phyloP scores from a whole-genome alignment of 2,888 invertebrate genomes.

The Dexiosoma caninum region DNA sequence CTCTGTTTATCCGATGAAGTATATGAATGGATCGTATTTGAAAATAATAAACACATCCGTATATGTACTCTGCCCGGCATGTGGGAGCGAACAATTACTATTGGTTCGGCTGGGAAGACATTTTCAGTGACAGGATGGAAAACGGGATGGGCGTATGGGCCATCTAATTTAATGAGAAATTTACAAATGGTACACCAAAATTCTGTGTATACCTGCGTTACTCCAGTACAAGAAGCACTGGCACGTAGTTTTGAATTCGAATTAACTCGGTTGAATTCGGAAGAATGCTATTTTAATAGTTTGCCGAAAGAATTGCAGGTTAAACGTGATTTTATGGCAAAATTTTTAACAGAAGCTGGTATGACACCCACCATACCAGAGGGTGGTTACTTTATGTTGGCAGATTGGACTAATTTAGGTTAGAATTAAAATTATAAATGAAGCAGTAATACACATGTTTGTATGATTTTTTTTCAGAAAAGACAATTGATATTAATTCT shows the following conservation, averaged over 20 bases:
- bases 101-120: slow-evolving; percentile 98
- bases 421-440: slow-evolving; percentile 26
- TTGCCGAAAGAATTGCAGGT: slow-evolving; percentile 85
- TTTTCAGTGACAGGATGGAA: slow-evolving; percentile 99
- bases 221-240: slow-evolving; percentile 95
- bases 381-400: slow-evolving; percentile 98
- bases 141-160: slow-evolving; percentile 97
- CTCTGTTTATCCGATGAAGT: slow-evolving; percentile 97
- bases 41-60: slow-evolving; percentile 89
- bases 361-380: slow-evolving; percentile 96
- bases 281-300: slow-evolving; percentile 90
- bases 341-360: slow-evolving; percentile 86
- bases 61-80: slow-evolving; percentile 97
- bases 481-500: slow-evolving; percentile 83
- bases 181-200: slow-evolving; percentile 95
- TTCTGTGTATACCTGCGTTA: slow-evolving; percentile 92
- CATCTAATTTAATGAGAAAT: slow-evolving; percentile 87
- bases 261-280: slow-evolving; percentile 82
- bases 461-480: slow-evolving; percentile 76
- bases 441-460: too few relatives aligned
- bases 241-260: slow-evolving; percentile 94
- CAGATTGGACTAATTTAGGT: slow-evolving; percentile 91
- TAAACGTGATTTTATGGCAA: slow-evolving; percentile 89
- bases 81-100: slow-evolving; percentile 98
- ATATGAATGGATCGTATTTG: slow-evolving; percentile 97